Conservation (phyloP, 2,113 vertebrate species). For the Nansenia antarctica region DNA sequence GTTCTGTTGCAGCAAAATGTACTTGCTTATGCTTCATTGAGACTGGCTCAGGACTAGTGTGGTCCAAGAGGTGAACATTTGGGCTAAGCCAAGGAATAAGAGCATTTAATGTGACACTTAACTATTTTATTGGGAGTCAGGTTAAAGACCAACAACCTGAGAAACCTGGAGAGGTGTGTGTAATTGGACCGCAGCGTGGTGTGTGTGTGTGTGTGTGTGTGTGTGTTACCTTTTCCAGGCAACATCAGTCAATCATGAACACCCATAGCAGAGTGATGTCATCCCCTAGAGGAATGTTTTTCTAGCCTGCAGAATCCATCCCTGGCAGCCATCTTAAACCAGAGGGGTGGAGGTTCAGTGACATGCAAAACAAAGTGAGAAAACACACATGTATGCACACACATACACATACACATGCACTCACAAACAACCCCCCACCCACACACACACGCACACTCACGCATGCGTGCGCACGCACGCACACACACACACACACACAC, state of each 20-base stretch:
- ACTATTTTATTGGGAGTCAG: not conserved
- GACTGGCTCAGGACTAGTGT: not conserved
- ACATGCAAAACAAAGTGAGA: no score
- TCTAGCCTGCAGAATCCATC: not conserved
- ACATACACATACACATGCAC: no score
- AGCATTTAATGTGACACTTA: not conserved
- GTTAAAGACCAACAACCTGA: conserved; percentile 8
- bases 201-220: not conserved
- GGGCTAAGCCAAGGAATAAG: not conserved
- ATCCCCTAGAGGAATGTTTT: conserved; percentile 4
- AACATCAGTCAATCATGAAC: not conserved
- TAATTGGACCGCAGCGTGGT: not conserved
- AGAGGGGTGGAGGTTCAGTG: no score
- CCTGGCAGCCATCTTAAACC: not conserved
- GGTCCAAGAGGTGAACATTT: not conserved
- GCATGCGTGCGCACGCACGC: no score
- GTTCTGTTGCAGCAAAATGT: not conserved
- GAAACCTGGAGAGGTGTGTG: not conserved
- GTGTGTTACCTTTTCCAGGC: not conserved
- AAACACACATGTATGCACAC: not conserved
- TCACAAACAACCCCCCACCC: no score
- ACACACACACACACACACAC: no score
- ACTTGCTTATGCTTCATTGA: not conserved
- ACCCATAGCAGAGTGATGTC: not conserved
- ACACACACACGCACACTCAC: no score